These are phyloP conservation scores for Sphaerophoria rueppellii DNA, from an alignment of 2,888 invertebrate genomes.

Conservation along the genomic window DNA sequence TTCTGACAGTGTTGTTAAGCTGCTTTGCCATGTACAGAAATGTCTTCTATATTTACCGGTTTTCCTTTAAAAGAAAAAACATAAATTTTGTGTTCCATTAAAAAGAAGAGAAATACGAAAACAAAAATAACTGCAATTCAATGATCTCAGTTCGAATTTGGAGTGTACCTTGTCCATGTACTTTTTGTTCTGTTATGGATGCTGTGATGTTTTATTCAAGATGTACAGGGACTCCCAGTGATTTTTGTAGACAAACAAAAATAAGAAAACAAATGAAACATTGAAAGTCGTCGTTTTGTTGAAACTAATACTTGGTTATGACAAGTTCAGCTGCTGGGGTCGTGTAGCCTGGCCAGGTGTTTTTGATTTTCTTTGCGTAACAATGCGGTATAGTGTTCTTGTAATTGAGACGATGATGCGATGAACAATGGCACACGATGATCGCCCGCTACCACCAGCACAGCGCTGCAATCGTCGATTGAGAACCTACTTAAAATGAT, in stretches of 20 bases:
- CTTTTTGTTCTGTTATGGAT: neutral
- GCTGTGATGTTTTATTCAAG: conserved; percentile 5
- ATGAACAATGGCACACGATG: conserved; percentile 9
- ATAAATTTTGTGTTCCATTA: neutral
- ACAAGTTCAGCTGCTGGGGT: conserved; percentile 25
- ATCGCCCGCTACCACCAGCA: neutral
- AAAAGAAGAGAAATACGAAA: neutral
- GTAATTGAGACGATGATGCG: neutral
- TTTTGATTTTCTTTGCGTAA: conserved; percentile 28
- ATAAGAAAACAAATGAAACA: conserved; percentile 15
- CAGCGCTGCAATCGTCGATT: conserved; percentile 7
- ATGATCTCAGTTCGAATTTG: conserved; percentile 36
- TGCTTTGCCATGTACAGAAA: neutral
- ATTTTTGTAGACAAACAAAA: conserved; percentile 30
- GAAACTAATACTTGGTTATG: neutral
- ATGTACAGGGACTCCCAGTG: conserved; percentile 10
- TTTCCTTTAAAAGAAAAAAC: conserved; percentile 25
- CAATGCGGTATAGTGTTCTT: neutral
- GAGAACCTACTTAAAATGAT: conserved; percentile 39
- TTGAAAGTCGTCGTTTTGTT: conserved; percentile 36
- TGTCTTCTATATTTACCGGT: conserved; percentile 47
- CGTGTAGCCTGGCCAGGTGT: conserved; percentile 51
- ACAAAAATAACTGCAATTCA: conserved; percentile 38
- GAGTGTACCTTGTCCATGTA: conserved; percentile 9
- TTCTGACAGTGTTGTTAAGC: too few species aligned